Base-by-base conservation (phyloP, 1,140 invertebrate species). In the Cryptotermes secundus region DNA sequence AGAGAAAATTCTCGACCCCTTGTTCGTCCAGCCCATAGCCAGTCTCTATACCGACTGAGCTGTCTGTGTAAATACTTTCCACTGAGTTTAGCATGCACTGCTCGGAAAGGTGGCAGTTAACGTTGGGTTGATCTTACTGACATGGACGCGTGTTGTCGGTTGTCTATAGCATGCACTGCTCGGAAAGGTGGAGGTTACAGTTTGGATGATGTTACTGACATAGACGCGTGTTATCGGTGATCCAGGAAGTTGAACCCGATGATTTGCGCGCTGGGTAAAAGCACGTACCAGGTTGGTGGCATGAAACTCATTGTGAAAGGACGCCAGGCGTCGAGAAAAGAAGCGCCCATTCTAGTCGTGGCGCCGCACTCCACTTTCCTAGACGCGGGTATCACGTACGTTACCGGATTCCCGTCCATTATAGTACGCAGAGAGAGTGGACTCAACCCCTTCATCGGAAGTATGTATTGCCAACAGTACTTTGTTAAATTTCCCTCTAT, bases 321-420 rank as follows among this genome's bases (percentile, higher is more conserved):
- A 26, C 92, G 91, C 85, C 94, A 95, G 88, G 96, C 94, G 42
- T 91, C 91, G 82, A 90, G 94, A 59, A 88, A 91, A 49, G 95
- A 97, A 88, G 96, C 96, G 6, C 95, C 96, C 7, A 95, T 97
- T 86, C 90, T 97, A 81, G 95, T 96, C n/a, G 92, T 95, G 49
- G 96, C 96, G 7, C 96, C 96, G 10, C 96, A 97, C 90, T 96
- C 95, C 49, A 96, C 96, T 3, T 97, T 96, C 91, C 91, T 97
- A 86, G 96, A 97, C 90, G 95, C 95, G 85, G 93, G 96, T 87
- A 94, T 96, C 86, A 93, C 95, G 86, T 96, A 96, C 89, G 93
- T 95, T 86, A 94, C 94, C 26, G 93, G 92, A 87, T 94, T 96
- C 88, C 95, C 95, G 22, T 95, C 94, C 34, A 94, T 95, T 87